Evolutionary conservation across 2,113 vertebrate species (phyloP).

Genomic region (Symphodus melops): DNA sequence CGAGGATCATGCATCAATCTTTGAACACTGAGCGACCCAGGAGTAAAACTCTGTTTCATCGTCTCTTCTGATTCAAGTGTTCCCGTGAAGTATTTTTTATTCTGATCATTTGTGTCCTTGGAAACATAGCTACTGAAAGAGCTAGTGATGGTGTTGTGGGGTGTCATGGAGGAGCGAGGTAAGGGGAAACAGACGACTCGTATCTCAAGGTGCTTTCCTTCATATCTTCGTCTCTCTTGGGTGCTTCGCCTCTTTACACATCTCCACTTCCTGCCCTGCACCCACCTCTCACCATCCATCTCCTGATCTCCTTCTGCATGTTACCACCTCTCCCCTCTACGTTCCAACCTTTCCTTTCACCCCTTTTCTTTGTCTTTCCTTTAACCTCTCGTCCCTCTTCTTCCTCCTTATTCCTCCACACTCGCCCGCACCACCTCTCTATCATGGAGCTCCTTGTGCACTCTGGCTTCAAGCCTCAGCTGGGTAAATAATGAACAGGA

Average conservation of each 20-base stretch:
- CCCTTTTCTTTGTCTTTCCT: conserved; percentile 40
- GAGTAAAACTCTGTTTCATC: no score
- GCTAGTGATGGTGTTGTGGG: neutral
- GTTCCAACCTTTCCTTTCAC: conserved; percentile 19
- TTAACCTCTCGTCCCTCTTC: conserved; percentile 21
- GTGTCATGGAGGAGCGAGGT: conserved; percentile 26
- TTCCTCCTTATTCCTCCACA: conserved; percentile 9
- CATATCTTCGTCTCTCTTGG: conserved; percentile 39
- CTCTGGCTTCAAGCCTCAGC: conserved; percentile 58
- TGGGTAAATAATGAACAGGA: conserved; percentile 63
- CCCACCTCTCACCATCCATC: conserved; percentile 35
- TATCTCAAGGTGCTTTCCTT: conserved; percentile 59
- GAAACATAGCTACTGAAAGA: neutral
- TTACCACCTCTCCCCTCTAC: conserved; percentile 4
- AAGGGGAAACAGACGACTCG: conserved; percentile 25
- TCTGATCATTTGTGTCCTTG: no score
- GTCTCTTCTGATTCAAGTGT: no score
- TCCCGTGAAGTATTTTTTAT: no score
- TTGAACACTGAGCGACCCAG: no score
- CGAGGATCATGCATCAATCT: no score
- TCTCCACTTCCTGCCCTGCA: conserved; percentile 48
- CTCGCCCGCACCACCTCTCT: conserved; percentile 15
- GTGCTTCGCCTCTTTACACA: conserved; percentile 19
- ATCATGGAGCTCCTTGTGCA: conserved; percentile 48
- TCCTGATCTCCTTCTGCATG: conserved; percentile 22